These are phyloP conservation scores for Periophthalmodon schlosseri DNA, from an alignment of 2,113 vertebrate genomes.

Conservation along the genomic window DNA sequence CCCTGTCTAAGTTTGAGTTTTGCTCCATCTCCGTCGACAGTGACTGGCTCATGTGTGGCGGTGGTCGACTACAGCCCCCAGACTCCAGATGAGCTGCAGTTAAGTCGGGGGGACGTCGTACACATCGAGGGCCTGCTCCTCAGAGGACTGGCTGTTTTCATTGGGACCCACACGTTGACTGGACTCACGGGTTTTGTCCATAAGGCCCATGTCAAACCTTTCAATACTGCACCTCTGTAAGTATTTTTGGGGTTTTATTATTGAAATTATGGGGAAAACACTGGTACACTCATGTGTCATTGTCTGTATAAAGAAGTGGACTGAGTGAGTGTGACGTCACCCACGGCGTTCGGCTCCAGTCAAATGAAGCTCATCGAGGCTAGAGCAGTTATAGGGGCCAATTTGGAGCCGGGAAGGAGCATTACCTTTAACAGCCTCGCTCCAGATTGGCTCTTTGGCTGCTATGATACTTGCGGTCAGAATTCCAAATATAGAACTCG, in stretches of 20 bases:
- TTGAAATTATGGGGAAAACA: not conserved
- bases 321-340: too few relatives aligned
- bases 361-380: too few relatives aligned
- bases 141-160: constrained; percentile 83
- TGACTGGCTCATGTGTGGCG: constrained; percentile 84
- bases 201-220: constrained; percentile 74
- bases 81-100: constrained; percentile 84
- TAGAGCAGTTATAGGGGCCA: too few relatives aligned
- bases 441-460: too few relatives aligned
- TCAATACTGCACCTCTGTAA: constrained; percentile 81
- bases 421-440: too few relatives aligned
- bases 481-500: too few relatives aligned
- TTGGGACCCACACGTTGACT: constrained; percentile 82
- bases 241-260: constrained; percentile 5
- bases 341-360: too few relatives aligned
- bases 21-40: constrained; percentile 57
- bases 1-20: not conserved
- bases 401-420: too few relatives aligned
- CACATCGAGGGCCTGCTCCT: constrained; percentile 87
- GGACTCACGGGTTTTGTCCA: constrained; percentile 86
- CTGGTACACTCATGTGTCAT: too few relatives aligned
- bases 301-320: too few relatives aligned
- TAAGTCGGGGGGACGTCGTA: constrained; percentile 84
- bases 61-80: constrained; percentile 76
- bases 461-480: too few relatives aligned